These are phyloP conservation scores for Cataglyphis albicans DNA, from an alignment of 2,888 invertebrate species.

Conservation along the genomic window DNA sequence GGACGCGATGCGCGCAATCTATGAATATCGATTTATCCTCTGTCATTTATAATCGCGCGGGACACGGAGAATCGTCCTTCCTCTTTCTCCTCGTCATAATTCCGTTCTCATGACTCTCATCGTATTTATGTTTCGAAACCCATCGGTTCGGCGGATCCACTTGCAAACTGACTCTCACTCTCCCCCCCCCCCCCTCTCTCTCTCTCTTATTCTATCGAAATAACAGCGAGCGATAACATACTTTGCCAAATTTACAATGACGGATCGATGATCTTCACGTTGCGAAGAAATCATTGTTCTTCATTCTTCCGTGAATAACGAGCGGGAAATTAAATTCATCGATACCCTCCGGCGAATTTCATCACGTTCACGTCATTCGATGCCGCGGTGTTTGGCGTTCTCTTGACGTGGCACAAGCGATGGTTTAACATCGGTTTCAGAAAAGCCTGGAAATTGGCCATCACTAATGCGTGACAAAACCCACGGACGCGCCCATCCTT, in stretches of 20 bases:
- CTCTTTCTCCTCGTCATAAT: neutral
- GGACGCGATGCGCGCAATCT: conserved; percentile 6
- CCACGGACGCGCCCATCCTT: conserved; percentile 56
- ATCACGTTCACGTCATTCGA: conserved; percentile 66
- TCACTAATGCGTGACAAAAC: conserved; percentile 76
- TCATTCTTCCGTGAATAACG: conserved; percentile 59
- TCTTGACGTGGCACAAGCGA: conserved; percentile 67
- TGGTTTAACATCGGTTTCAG: conserved; percentile 66
- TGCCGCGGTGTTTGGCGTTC: conserved; percentile 68
- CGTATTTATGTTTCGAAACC: conserved; percentile 30
- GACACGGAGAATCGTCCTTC: neutral
- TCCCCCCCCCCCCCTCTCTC: too few species aligned
- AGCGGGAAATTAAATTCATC: conserved; percentile 73
- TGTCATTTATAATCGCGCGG: conserved; percentile 26
- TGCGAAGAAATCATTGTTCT: conserved; percentile 58
- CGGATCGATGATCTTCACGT: conserved; percentile 22
- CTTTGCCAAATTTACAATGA: neutral
- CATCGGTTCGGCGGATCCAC: neutral
- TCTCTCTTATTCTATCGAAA: neutral
- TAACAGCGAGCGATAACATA: neutral
- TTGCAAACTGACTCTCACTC: conserved; percentile 2
- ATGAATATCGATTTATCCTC: conserved; percentile 53
- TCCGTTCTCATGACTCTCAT: conserved; percentile 19
- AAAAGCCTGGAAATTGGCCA: conserved; percentile 74
- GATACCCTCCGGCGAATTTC: conserved; percentile 60